Percentiles rank a stretch among this genome's conserved stretches.
Evolutionary conservation across 2,113 vertebrate genomes (phyloP).

Genomic region (Pseudopodoces humilis): DNA sequence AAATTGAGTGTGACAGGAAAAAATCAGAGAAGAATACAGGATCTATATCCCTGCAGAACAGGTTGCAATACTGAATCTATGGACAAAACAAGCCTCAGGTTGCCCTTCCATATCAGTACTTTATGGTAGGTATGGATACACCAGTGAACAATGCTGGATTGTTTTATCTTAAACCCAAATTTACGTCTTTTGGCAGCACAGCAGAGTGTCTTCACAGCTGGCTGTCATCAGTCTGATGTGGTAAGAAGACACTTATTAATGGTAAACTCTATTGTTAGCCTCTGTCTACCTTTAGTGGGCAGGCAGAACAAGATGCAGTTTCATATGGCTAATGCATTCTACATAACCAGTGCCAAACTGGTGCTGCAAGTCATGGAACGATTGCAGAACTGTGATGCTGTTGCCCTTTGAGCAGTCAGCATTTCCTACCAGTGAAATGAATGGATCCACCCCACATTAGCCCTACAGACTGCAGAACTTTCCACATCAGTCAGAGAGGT

Average conservation of each 20-base stretch:
- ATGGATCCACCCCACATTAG: background rate
- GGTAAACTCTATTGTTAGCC: background rate
- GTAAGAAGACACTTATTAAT: background rate
- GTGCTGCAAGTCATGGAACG: background rate
- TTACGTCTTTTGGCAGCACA: background rate
- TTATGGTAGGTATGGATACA: background rate
- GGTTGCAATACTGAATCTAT: background rate
- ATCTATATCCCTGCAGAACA: background rate
- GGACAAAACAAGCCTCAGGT: background rate
- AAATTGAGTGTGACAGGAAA: background rate
- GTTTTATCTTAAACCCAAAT: background rate
- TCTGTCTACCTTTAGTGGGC: background rate
- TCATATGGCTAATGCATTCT: background rate
- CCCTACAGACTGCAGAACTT: background rate
- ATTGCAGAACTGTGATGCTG: background rate
- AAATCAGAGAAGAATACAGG: background rate
- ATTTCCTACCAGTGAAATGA: background rate
- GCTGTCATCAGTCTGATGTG: background rate
- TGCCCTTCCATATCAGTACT: background rate
- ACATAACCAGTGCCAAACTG: background rate
- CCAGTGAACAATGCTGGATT: background rate
- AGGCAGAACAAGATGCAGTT: background rate
- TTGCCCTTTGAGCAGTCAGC: background rate
- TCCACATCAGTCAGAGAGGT: background rate
- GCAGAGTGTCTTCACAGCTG: background rate